A percentile compares a stretch with the other conserved stretches of the same genome.
These are phyloP conservation scores for Leptinotarsa peninsularis DNA, from an alignment of 2,888 invertebrate genomes.

Conservation along the genomic window DNA sequence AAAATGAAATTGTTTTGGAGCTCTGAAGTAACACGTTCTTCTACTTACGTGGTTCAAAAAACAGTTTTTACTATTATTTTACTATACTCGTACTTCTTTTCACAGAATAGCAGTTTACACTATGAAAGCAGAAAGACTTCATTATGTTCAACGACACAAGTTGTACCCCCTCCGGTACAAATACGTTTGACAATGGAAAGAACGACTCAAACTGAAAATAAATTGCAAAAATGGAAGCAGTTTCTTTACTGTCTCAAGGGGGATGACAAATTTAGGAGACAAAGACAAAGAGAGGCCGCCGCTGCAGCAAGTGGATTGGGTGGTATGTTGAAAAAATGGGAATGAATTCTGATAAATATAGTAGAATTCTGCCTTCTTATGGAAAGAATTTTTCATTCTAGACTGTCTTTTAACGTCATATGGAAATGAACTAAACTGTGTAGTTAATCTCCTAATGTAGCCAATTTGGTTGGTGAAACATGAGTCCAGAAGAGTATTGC, in stretches of 20 bases:
- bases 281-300: constrained; percentile 81
- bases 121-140: constrained; percentile 61
- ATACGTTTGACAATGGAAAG: constrained; percentile 80
- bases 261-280: constrained; percentile 80
- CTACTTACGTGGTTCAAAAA: too few species aligned
- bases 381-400: too few species aligned
- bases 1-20: too few species aligned
- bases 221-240: constrained; percentile 82
- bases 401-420: too few species aligned
- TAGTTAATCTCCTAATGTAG: too few species aligned
- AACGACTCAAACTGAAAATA: constrained; percentile 84
- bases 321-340: background rate
- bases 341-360: too few species aligned
- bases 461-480: too few species aligned
- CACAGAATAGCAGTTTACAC: constrained; percentile 65
- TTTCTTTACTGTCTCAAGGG: constrained; percentile 84
- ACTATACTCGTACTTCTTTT: constrained; percentile 32
- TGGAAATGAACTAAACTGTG: too few species aligned
- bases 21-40: too few species aligned
- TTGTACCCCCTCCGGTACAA: constrained; percentile 53
- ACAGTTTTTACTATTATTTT: too few species aligned
- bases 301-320: constrained; percentile 57
- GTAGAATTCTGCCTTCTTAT: too few species aligned
- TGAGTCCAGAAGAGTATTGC: too few species aligned
- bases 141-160: constrained; percentile 46